Evolutionary conservation across 2,113 vertebrate genomes (phyloP).

Genomic region (Pimephales promelas): DNA sequence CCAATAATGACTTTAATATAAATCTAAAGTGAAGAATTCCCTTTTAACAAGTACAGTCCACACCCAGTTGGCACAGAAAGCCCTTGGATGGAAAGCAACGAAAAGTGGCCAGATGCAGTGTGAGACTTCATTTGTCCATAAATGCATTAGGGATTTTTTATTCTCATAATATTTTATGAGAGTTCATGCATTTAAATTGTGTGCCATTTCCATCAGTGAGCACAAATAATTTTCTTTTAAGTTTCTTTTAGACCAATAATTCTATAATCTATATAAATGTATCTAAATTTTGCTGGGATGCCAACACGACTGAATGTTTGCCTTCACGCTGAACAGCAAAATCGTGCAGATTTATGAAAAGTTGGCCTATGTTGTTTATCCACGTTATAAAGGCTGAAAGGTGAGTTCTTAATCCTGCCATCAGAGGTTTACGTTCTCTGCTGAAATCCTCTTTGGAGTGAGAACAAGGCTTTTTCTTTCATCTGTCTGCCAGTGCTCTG

Average conservation of each 20-base stretch:
- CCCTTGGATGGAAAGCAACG: not conserved
- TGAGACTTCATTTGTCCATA: not conserved
- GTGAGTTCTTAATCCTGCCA: conserved; percentile 33
- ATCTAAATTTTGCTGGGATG: not conserved
- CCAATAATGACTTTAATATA: too few relatives aligned
- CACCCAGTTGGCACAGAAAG: too few relatives aligned
- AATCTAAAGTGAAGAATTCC: too few relatives aligned
- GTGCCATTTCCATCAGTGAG: not conserved
- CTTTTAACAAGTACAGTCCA: too few relatives aligned
- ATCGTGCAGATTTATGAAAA: conserved; percentile 9
- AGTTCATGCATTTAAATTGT: too few relatives aligned
- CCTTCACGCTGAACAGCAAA: not conserved
- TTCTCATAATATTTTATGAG: not conserved
- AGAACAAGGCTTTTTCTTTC: conserved; percentile 44
- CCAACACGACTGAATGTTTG: not conserved
- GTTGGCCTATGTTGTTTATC: conserved; percentile 18
- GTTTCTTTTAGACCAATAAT: not conserved
- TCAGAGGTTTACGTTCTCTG: conserved; percentile 26
- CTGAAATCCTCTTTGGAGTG: conserved; percentile 26
- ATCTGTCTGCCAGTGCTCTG: conserved; percentile 46
- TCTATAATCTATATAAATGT: not conserved
- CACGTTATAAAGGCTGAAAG: conserved; percentile 16
- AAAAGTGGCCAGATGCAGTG: not conserved
- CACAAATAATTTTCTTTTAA: not conserved
- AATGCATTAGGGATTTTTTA: not conserved